These are phyloP conservation scores for Gasteruption jaculator DNA, from an alignment of 2,888 invertebrate species.

Conservation along the genomic window DNA sequence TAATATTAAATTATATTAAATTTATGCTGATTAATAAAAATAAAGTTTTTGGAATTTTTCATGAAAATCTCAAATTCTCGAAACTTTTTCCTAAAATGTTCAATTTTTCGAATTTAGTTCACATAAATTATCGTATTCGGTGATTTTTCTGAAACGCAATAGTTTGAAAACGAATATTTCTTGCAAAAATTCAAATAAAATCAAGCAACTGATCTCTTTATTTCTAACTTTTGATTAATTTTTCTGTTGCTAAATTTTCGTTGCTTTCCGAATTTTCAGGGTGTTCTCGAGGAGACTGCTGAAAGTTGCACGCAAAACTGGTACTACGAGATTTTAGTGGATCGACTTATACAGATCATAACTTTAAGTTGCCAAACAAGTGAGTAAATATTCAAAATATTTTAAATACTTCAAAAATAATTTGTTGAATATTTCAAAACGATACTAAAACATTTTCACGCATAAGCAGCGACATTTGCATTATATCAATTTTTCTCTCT, in stretches of 20 bases:
- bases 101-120: too few relatives aligned
- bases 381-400: conserved; percentile 50
- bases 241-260: too few relatives aligned
- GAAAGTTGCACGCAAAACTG: conserved; percentile 60
- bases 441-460: too few relatives aligned
- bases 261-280: conserved; percentile 56
- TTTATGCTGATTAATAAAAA: too few relatives aligned
- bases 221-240: conserved; percentile 3
- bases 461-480: background rate
- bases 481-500: conserved; percentile 1
- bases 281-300: too few relatives aligned
- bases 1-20: conserved; percentile 1
- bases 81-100: background rate
- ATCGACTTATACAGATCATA: conserved; percentile 79
- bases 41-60: too few relatives aligned
- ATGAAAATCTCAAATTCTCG: too few relatives aligned
- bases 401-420: conserved; percentile 13
- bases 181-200: background rate
- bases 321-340: conserved; percentile 79
- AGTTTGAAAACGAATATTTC: background rate
- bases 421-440: conserved; percentile 6
- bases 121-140: too few relatives aligned
- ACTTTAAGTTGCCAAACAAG: conserved; percentile 81
- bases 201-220: background rate
- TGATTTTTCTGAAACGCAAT: background rate